Evolutionary conservation across 2,888 invertebrate species (phyloP), one percentile per base, ranked within the genome.

Genomic region (Plebejus anna): DNA sequence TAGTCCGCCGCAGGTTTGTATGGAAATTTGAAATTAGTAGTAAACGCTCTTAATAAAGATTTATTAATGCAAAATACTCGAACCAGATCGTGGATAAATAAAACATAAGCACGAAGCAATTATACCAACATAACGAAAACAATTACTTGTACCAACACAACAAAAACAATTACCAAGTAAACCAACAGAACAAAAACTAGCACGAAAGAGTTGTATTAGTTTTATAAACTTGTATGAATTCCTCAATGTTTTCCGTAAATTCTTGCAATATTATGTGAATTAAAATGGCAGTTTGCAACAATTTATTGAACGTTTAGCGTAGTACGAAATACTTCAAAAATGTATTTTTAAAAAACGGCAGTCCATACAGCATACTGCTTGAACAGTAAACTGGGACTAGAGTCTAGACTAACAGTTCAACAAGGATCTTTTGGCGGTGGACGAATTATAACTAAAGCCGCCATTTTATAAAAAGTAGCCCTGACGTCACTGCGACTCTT

Each of bases 81-180:
- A 73, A 51, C 55, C 73, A 73, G 73, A 71, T 71, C 73, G 16
- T 13, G 55, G 32, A 55, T 73, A 73, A 55, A 73, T 55, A 73
- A 73, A 55, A 73, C 73, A 73, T 73, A 13, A 55, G 32, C 32
- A 32, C 32, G 13, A 55, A 28, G 47, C 28, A 73, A 73, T 22
- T 47, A 55, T 32, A 32, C 28, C 4, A 55, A 32, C 32, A 47
- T 55, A 32, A 73, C 66, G 32, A 66, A 66, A 66, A 32, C 66
- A 51, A 51, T 51, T 51, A 51, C 51, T 51, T 51, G 51, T 51
- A 51, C 51, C 55, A 55, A 55, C 55, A 55, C 16, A 55, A 55
- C 55, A 55, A 55, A 55, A 28, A 13, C 16, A 55, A 73, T 11
- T 47, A 55, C 55, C 4, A 51, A 16, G 55, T 51, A 32, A 32